Conservation (phyloP, 2,888 invertebrate genomes). For the Endotricha flammealis region DNA sequence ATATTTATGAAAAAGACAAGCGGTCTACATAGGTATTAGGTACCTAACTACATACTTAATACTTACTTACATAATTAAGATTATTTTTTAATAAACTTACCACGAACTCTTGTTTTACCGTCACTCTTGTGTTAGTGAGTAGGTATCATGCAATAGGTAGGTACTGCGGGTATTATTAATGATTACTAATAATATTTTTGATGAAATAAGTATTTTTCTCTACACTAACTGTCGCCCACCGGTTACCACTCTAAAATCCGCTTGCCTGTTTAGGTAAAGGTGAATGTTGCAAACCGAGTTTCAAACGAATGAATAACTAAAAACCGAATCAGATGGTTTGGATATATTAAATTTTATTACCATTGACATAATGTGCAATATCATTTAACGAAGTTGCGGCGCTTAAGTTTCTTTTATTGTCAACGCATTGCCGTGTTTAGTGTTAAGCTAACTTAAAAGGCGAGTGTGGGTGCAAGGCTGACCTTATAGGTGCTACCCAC, state of each 20-base stretch:
- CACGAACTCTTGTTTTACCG: no score
- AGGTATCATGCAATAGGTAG: no score
- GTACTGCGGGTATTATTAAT: no score
- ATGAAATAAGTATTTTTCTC: slow-evolving; percentile 35
- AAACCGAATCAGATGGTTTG: slow-evolving; percentile 7
- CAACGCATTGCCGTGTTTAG: slow-evolving; percentile 31
- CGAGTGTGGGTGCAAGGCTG: slow-evolving; percentile 76
- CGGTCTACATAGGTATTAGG: no score
- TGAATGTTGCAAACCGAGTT: slow-evolving; percentile 69
- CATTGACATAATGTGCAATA: slow-evolving; percentile 1
- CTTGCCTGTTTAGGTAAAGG: slow-evolving; percentile 75
- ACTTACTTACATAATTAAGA: no score
- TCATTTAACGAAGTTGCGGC: slow-evolving; percentile 1
- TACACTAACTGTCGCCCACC: slow-evolving; percentile 60
- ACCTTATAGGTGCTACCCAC: slow-evolving; percentile 74
- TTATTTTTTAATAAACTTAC: no score
- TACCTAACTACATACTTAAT: no score
- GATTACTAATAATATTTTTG: neutral
- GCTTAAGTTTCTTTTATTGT: slow-evolving; percentile 7
- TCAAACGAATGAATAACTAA: slow-evolving; percentile 27
- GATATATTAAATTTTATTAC: neutral
- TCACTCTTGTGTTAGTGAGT: no score
- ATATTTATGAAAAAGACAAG: no score
- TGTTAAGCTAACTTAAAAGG: slow-evolving; percentile 63
- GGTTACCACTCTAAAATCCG: slow-evolving; percentile 69